Conservation (phyloP, 2,888 invertebrate species). For the Ormia ochracea region DNA sequence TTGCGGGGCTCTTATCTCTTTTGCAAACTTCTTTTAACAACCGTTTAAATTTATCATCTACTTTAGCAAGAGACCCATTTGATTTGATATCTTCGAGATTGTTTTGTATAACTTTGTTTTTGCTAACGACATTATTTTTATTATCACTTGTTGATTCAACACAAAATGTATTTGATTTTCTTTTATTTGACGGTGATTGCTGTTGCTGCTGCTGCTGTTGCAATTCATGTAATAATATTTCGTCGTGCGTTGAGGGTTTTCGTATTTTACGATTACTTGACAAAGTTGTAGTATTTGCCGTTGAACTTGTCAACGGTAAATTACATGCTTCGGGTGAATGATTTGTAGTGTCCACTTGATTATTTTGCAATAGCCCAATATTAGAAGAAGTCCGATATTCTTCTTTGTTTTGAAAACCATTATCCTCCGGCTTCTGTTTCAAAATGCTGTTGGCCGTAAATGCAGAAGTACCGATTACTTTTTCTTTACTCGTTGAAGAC, state of each 20-base stretch:
- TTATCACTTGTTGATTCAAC: constrained; percentile 45
- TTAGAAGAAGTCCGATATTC: constrained; percentile 35
- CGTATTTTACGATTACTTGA: constrained; percentile 21
- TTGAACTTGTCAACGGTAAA: constrained; percentile 20
- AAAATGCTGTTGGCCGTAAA: not conserved
- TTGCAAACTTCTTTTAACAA: constrained; percentile 18
- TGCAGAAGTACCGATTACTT: not conserved
- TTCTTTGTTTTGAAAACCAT: not conserved
- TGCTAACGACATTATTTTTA: not conserved
- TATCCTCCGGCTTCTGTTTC: constrained; percentile 11
- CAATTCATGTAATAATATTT: constrained; percentile 40
- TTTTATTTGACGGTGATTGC: constrained; percentile 24
- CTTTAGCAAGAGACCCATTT: constrained; percentile 36
- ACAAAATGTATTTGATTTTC: constrained; percentile 27
- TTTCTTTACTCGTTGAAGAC: constrained; percentile 23
- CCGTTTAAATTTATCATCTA: constrained; percentile 36
- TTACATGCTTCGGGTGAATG: constrained; percentile 49
- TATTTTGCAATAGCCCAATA: constrained; percentile 45
- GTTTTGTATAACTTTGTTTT: not conserved
- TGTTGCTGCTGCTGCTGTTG: constrained; percentile 35
- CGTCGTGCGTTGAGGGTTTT: constrained; percentile 47
- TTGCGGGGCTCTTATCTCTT: constrained; percentile 3
- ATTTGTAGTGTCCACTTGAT: constrained; percentile 59
- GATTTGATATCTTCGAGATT: constrained; percentile 23
- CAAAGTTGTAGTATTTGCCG: not conserved